Evolutionary conservation across 2,888 invertebrate genomes (phyloP), one percentile per base, ranked within the genome.

Genomic region (Polietes domitor): DNA sequence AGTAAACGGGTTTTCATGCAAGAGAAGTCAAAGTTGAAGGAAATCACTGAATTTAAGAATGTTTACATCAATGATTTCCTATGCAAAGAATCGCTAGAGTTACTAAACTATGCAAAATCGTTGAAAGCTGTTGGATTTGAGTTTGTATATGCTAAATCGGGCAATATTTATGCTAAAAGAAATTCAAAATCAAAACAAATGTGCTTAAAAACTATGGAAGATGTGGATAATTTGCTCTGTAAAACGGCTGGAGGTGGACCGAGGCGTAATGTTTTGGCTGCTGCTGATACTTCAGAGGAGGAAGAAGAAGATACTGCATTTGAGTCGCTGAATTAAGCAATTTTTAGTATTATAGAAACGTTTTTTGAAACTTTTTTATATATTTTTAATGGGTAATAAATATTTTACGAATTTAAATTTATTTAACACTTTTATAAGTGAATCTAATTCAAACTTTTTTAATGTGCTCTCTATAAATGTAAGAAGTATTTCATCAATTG

Each of bases 401-500:
- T 37, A 43, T 68, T 68, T 68, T 21, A 15, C 7, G 12, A 43
- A 21, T 21, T 12, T 68, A 43, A 19, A 68, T 10, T 37, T 43
- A 2, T 68, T 68, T 68, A 68, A 41, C 43, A 4, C 12, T 15
- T n/a, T 24, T 21, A n/a, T 68, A 5, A 43, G 15, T 41, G 24
- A 9, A 19, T 17, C 12, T 12, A n/a, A n/a, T 37, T 21, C 10
- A n/a, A 15, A 68, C 43, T 43, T 21, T n/a, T n/a, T n/a, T n/a
- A n/a, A n/a, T n/a, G n/a, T 43, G 3, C 0, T 43, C 0, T 68
- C 68, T 12, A 1, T 68, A n/a, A 68, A 68, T 15, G 21, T n/a
- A 1, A 68, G 43, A 41, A 68, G 68, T 68, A n/a, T 68, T 68
- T 68, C 68, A 5, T 68, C 68, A n/a, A 21, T 43, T 15, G 12